phyloP scores from a whole-genome alignment of 92 coral and sea anemone species.

The Siderastrea siderea region DNA sequence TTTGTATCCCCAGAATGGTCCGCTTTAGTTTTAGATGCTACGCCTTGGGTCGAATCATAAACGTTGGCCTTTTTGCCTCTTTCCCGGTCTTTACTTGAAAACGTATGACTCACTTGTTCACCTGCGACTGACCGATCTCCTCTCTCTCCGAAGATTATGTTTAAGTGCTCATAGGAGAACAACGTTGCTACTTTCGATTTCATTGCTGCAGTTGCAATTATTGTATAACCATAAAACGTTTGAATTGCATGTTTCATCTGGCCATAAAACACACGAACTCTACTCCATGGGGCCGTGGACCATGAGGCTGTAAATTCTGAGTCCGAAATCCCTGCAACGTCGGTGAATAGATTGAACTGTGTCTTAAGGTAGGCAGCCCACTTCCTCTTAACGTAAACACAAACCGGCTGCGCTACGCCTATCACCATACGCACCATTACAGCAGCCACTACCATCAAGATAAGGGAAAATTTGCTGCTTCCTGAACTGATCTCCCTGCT shows the following conservation, averaged over 20 bases:
- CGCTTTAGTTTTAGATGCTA: background rate
- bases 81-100: background rate
- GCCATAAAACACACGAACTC: background rate
- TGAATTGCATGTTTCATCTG: background rate
- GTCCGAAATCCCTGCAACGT: background rate
- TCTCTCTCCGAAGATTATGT: background rate
- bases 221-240: background rate
- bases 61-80: background rate
- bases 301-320: background rate
- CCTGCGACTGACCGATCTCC: background rate
- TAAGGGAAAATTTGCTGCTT: background rate
- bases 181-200: background rate
- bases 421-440: background rate
- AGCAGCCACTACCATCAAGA: background rate
- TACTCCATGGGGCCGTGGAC: background rate
- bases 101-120: background rate
- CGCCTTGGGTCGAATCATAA: background rate
- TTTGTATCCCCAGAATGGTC: background rate
- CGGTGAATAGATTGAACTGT: background rate
- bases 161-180: background rate
- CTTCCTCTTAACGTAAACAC: background rate
- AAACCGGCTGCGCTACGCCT: background rate
- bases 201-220: background rate
- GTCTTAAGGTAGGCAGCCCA: background rate
- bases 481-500: background rate